Base-by-base conservation (phyloP, 2,113 vertebrate genomes). In the Oncorhynchus clarkii region DNA sequence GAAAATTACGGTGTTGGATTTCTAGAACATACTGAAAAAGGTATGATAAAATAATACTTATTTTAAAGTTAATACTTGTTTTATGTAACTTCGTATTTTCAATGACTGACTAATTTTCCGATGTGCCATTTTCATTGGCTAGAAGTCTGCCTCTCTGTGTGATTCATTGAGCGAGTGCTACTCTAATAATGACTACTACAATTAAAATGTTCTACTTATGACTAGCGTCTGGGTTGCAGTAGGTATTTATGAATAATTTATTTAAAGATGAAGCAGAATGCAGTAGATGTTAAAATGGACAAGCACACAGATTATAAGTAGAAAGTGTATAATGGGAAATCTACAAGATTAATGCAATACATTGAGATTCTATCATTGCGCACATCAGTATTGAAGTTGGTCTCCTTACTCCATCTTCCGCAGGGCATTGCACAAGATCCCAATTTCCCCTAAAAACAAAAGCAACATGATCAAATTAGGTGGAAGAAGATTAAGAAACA, bases 361-460 rank as follows among this genome's bases (percentile, higher is more conserved):
- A 54, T 51, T 16, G 26, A 51, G 54, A 54, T 54, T 16, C 22
- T 51, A 1, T 2, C 27, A 22, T 16, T 29, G 4, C 5, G 3
- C 12, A 72, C 51, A 22, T 5, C 14, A n/a, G 13, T 18, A 8
- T 16, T 39, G 18, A 9, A 1, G 68, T 59, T 20, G 8, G 27
- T 48, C 18, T 57, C 31, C 18, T 86, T 82, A 92, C 4, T 96
- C 88, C 88, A 99, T 89, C 89, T 98, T 99, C 88, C 93, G 90
- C 26, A 99, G 91, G 60, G 98, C 98, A 84, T 87, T 94, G 90
- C 96, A 97, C 77, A 99, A 90, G 77, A 96, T 95, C 78, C 93
- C 96, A 79, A 99, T 87, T 87, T 99, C 97, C 94, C 95, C 98
- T 99, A 86, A 71, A 93, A 93, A 92, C 31, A 39, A 57, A 88